phyloP scores from a whole-genome alignment of 2,113 vertebrate species.

The Albula glossodonta region DNA sequence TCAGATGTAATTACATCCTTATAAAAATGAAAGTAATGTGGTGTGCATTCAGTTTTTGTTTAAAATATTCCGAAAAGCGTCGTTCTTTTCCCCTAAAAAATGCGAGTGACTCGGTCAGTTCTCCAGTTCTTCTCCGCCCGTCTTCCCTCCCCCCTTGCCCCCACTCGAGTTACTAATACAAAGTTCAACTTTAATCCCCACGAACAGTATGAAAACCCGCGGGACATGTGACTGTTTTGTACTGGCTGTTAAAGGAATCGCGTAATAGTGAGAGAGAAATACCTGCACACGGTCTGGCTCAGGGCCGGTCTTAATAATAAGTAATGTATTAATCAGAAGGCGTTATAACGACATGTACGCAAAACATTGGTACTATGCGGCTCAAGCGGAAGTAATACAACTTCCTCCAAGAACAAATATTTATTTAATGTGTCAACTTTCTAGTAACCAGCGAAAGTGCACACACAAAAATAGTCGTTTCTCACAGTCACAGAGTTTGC shows the following conservation, averaged over 20 bases:
- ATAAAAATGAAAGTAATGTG: neutral
- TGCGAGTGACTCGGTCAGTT: neutral
- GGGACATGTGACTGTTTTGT: conserved; percentile 48
- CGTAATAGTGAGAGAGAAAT: neutral
- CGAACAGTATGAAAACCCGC: conserved; percentile 22
- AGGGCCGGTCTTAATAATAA: conserved; percentile 24
- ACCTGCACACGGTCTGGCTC: neutral
- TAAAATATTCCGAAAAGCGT: neutral
- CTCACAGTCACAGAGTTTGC: neutral
- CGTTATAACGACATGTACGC: neutral
- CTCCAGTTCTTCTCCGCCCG: neutral
- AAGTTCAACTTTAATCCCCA: conserved; percentile 60
- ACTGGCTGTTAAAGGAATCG: neutral
- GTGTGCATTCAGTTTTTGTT: neutral
- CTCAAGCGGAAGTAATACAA: neutral
- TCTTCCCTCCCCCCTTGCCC: neutral
- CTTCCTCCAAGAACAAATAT: conserved; percentile 6
- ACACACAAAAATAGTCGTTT: neutral
- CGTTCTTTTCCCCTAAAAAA: neutral
- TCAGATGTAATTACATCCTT: neutral
- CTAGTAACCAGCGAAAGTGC: neutral
- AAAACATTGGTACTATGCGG: neutral
- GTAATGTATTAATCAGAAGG: conserved; percentile 16
- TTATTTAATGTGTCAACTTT: neutral
- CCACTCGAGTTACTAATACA: conserved; percentile 51